Conservation (phyloP, 2,797 vertebrate genomes). For the Enteromius mattozi region DNA sequence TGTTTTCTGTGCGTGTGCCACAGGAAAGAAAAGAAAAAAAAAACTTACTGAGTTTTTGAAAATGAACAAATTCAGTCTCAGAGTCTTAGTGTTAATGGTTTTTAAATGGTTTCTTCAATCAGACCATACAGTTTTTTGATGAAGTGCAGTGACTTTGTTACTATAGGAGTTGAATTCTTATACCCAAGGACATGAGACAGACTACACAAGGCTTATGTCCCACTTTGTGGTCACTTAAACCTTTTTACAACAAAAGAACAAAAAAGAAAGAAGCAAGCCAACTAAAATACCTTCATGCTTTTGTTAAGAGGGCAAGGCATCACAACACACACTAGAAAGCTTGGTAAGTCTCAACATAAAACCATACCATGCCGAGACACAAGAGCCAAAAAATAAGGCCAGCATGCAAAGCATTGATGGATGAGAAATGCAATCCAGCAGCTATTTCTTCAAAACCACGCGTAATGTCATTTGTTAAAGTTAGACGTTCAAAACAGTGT, state of each 20-base stretch:
- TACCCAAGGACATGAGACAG: not conserved
- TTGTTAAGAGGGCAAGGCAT: not conserved
- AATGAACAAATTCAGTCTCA: not conserved
- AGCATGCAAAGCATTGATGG: not conserved
- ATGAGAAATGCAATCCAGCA: not conserved
- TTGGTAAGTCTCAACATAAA: not conserved
- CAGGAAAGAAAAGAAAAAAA: not conserved
- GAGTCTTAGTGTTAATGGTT: not conserved
- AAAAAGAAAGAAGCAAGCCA: not conserved
- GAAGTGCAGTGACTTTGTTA: not conserved
- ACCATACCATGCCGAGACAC: not conserved
- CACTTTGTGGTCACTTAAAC: not conserved
- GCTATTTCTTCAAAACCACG: not conserved
- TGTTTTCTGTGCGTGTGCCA: not conserved
- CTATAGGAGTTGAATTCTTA: not conserved
- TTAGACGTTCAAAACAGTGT: not conserved
- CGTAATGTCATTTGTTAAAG: not conserved
- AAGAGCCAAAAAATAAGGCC: not conserved
- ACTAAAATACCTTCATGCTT: conserved; percentile 1
- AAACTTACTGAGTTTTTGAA: not conserved
- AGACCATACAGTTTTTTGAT: not conserved
- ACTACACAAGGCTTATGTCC: not conserved
- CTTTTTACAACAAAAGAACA: not conserved
- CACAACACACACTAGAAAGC: not conserved
- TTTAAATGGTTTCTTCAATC: not conserved